phyloP scores from a whole-genome alignment of 2,888 invertebrate genomes.

The Stenotaenia linearis region DNA sequence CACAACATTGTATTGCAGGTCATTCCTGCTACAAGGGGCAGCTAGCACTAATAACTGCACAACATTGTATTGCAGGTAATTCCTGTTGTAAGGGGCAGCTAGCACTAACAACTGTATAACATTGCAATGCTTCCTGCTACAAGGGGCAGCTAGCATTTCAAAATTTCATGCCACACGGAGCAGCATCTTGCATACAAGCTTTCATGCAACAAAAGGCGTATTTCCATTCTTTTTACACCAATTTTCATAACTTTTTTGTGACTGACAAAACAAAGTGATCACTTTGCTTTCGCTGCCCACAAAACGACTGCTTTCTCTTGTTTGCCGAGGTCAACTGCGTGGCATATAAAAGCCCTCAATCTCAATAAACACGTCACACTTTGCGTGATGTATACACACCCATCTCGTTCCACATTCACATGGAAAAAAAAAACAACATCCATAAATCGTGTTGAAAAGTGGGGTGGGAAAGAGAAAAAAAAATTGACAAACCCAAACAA shows the following conservation, averaged over 20 bases:
- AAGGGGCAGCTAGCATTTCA: too few relatives aligned
- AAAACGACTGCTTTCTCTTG: background rate
- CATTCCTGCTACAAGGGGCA: too few relatives aligned
- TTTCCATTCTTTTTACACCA: too few relatives aligned
- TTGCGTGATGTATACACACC: background rate
- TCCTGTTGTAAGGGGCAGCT: too few relatives aligned
- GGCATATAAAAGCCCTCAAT: background rate
- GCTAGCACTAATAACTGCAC: too few relatives aligned
- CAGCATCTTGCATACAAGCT: too few relatives aligned
- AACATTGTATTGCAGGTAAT: too few relatives aligned
- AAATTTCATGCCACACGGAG: too few relatives aligned
- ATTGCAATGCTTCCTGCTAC: too few relatives aligned
- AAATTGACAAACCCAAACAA: background rate
- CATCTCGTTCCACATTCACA: background rate
- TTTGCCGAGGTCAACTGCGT: background rate
- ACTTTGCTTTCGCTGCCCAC: background rate
- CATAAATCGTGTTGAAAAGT: background rate
- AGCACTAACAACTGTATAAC: too few relatives aligned
- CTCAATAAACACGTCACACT: slow-evolving; percentile 4
- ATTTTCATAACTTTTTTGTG: background rate
- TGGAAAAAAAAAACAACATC: background rate
- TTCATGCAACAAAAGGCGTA: too few relatives aligned
- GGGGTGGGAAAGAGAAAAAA: background rate
- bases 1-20: too few relatives aligned
- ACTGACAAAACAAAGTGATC: background rate